phyloP scores from a whole-genome alignment of 2,797 vertebrate species.

The Coregonus sp. region DNA sequence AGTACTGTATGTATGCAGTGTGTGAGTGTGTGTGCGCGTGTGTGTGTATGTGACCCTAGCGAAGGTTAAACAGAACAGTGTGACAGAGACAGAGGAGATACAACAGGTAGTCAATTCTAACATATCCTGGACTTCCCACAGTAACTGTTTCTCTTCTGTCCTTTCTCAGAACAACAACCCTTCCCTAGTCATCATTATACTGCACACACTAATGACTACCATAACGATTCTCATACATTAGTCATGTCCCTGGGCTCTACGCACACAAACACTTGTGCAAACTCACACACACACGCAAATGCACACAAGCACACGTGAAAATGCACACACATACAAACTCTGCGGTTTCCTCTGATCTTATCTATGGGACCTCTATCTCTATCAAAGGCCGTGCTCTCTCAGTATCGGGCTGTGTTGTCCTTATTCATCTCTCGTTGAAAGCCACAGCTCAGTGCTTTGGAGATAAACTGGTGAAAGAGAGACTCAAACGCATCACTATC shows the following conservation, averaged over 20 bases:
- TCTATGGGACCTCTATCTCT: background rate
- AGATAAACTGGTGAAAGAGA: background rate
- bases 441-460: background rate
- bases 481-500: background rate
- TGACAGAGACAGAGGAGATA: background rate
- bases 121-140: background rate
- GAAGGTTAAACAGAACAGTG: background rate
- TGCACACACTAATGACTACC: background rate
- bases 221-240: background rate
- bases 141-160: background rate
- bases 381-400: background rate
- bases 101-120: background rate
- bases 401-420: background rate
- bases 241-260: background rate
- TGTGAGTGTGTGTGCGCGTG: background rate
- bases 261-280: background rate
- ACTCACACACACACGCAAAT: slow-evolving; percentile 44
- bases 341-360: slow-evolving; percentile 5
- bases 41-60: background rate
- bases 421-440: background rate
- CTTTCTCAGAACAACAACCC: background rate
- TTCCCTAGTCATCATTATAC: background rate
- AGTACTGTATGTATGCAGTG: background rate
- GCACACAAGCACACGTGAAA: slow-evolving; percentile 1
- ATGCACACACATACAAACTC: slow-evolving; percentile 12